Base-by-base conservation (phyloP, 2,113 vertebrate genomes). In the Gadus chalcogrammus region DNA sequence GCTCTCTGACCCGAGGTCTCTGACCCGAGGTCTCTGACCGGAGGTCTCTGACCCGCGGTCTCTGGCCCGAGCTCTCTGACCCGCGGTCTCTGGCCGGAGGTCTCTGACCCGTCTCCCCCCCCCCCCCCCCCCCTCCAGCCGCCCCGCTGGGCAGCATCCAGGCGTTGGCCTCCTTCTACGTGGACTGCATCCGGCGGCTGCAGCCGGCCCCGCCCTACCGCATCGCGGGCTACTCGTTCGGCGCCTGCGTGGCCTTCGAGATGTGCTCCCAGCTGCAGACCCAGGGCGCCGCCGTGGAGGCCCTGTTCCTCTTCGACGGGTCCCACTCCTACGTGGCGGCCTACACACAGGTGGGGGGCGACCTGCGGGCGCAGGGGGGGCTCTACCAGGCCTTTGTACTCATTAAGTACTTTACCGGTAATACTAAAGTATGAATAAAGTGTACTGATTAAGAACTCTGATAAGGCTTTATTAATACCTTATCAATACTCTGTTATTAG, bases 201-300 rank as follows among this genome's bases (percentile, higher is more conserved):
- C 97, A 98, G 86, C 90, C 94, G 0, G 94, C 95, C n/a, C 97
- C 96, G 1, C 97, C 96, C 0, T 98, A 98, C 73, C 92, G 94
- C 7, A 87, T 99, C 0, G 95, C 95, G 0, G 97, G 97, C 38
- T 99, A 99, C 78, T 99, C 97, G 0, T 99, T 95, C 0, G 97
- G 97, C 4, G 97, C 97, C 59, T 99, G 97, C 0, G 97, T 99
- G 70, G 97, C 97, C 27, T 99, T 99, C 65, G 97, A 99, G 87
- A 98, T 99, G 92, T 97, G 95, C 78, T 95, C 93, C 2, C 97
- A 98, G 79, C 92, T 99, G 71, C 95, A 99, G 89, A 85, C 75
- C 3, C 93, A 91, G 56, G 91, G 91, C 18, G 87, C 83, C 2
- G 5, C 88, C 0, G 91, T 94, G 82, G 94, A 99, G 78, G 89